A percentile compares a stretch with the other conserved stretches of the same genome.
Conservation (phyloP, 1,140 invertebrate species). For the Caenorhabditis tropicalis region DNA sequence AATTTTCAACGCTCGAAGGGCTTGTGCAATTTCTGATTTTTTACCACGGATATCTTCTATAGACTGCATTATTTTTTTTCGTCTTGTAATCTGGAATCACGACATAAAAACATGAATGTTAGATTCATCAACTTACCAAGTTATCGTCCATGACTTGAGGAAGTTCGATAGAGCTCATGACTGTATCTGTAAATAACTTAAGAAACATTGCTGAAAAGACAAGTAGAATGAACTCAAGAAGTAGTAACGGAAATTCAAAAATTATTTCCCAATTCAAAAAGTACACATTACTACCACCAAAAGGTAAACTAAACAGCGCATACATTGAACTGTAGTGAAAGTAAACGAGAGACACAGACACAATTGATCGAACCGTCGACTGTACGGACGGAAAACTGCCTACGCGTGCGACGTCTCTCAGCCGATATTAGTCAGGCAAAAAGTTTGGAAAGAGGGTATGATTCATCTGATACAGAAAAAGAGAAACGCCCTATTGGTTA, state of each 20-base stretch:
- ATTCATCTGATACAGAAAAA: neutral
- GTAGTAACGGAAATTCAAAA: neutral
- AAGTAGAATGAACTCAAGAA: neutral
- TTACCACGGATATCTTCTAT: slow-evolving; percentile 44
- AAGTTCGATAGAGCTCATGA: slow-evolving; percentile 21
- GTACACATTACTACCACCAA: neutral
- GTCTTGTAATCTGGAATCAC: slow-evolving; percentile 26
- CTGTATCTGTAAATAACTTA: neutral
- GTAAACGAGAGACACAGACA: neutral
- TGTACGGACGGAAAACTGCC: slow-evolving; percentile 28
- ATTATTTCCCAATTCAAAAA: neutral
- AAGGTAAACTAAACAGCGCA: neutral
- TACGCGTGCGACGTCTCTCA: neutral
- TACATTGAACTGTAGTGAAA: neutral
- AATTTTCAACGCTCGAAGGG: neutral
- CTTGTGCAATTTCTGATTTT: slow-evolving; percentile 30
- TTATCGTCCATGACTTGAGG: slow-evolving; percentile 41
- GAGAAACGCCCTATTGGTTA: slow-evolving; percentile 1
- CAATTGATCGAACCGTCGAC: slow-evolving; percentile 36
- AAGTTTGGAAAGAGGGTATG: neutral
- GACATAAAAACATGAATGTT: neutral
- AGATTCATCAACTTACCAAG: neutral
- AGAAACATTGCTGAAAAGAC: neutral
- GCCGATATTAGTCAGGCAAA: slow-evolving; percentile 37
- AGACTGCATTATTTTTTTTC: slow-evolving; percentile 2